These are phyloP conservation scores for Sisyra terminalis DNA, from an alignment of 2,888 invertebrate species.

Conservation along the genomic window DNA sequence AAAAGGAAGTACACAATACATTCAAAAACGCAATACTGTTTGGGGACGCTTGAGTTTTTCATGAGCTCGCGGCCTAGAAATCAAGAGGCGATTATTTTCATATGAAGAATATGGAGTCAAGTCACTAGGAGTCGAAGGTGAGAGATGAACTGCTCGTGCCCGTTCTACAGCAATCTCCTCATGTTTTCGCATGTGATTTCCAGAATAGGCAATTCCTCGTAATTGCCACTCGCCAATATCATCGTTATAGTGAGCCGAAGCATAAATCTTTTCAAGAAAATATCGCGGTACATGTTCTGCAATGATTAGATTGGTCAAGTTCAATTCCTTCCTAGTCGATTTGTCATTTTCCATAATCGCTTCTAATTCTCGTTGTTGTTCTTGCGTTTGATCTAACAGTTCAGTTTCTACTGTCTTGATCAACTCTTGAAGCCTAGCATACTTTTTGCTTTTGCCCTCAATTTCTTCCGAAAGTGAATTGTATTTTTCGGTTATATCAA, in stretches of 20 bases:
- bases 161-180: neutral
- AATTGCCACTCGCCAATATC: slow-evolving; percentile 98
- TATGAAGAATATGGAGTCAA: too few relatives aligned
- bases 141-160: too few relatives aligned
- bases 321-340: slow-evolving; percentile 76
- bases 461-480: slow-evolving; percentile 91
- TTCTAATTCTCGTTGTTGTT: slow-evolving; percentile 95
- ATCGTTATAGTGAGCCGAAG: slow-evolving; percentile 93
- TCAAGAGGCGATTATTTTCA: too few relatives aligned
- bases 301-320: slow-evolving; percentile 77
- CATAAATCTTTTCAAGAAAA: slow-evolving; percentile 80
- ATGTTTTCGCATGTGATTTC: slow-evolving; percentile 88
- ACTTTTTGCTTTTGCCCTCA: slow-evolving; percentile 78
- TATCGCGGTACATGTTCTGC: slow-evolving; percentile 88
- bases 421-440: slow-evolving; percentile 76
- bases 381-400: slow-evolving; percentile 72
- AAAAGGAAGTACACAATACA: too few relatives aligned
- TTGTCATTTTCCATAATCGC: slow-evolving; percentile 86
- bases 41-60: too few relatives aligned
- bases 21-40: too few relatives aligned
- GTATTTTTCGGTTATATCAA: slow-evolving; percentile 90
- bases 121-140: too few relatives aligned
- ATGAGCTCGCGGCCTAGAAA: too few relatives aligned
- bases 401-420: slow-evolving; percentile 76
- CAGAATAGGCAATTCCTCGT: slow-evolving; percentile 94